Base-by-base conservation (phyloP, 2,888 invertebrate genomes). In the Parasteatoda lunata region DNA sequence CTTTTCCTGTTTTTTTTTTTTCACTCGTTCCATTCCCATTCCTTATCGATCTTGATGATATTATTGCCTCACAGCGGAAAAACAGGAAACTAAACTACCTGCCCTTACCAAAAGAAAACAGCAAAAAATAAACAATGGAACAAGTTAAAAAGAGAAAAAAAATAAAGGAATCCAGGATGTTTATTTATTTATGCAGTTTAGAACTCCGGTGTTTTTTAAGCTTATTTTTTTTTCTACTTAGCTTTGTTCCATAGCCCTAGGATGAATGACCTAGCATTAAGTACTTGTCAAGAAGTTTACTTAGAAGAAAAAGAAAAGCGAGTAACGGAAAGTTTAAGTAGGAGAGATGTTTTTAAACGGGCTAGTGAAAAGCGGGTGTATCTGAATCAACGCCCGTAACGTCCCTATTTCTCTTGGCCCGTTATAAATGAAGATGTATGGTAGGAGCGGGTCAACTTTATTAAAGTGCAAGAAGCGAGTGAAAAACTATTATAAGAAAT, bases 251-350 rank as follows among this genome's bases (percentile, higher is more conserved):
- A 64, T 79, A 71, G 70, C 77, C 64, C 64, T 59, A 76, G 30
- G 76, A 82, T 82, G 82, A 81, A 81, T 81, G 49, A 75, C 8
- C 65, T 52, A n/a, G 59, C 81, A 81, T 81, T 81, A 73, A 81
- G 73, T 75, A 75, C 75, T 81, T 75, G 81, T 81, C 81, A 81
- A 81, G 81, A 73, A 73, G 80, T 80, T 80, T 80, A 72, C 72
- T 73, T 51, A 47, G 65, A 66, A 70, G 52, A 77, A 54, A 48
- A 47, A 66, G 69, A 48, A 64, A 79, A 79, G 71, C 30, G 59
- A 71, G 69, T 47, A 69, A 59, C 70, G 70, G 71, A 59, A 71
- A 79, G 59, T 79, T 79, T 49, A 71, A 79, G 78, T 78, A 70
- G 79, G 65, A 79, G 65, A 71, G 79, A 79, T 79, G 79, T 79